Evolutionary conservation across 2,888 invertebrate genomes (phyloP).

Genomic region (Trissonchulus sp.): DNA sequence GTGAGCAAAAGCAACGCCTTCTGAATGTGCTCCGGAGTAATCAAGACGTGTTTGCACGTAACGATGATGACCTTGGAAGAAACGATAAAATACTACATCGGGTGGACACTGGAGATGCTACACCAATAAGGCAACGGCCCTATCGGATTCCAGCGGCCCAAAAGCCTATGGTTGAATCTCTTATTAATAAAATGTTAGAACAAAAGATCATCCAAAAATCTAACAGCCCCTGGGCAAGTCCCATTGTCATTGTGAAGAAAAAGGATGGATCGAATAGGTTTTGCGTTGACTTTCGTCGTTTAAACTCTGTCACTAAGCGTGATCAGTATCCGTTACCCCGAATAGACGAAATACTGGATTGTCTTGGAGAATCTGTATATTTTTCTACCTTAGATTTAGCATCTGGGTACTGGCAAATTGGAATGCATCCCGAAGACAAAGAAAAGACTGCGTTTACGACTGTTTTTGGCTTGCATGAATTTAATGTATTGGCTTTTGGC

Average conservation of each 20-base stretch:
- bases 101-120: background rate
- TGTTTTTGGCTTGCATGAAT: constrained; percentile 35
- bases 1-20: background rate
- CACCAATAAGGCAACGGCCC: background rate
- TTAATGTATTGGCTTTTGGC: constrained; percentile 34
- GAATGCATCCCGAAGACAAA: too few species aligned
- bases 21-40: background rate
- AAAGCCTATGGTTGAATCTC: background rate
- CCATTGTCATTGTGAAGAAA: constrained; percentile 6
- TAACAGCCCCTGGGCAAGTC: constrained; percentile 10
- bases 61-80: background rate
- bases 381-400: too few species aligned
- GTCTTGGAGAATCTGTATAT: too few species aligned
- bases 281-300: constrained; percentile 6
- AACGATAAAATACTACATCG: background rate
- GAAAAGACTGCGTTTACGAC: constrained; percentile 35
- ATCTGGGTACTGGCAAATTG: too few species aligned
- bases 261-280: constrained; percentile 11
- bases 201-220: background rate
- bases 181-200: background rate
- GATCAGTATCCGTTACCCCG: constrained; percentile 22
- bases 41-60: background rate
- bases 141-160: background rate
- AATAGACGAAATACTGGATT: too few species aligned
- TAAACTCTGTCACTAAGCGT: constrained; percentile 14